Evolutionary conservation across 2,797 vertebrate species (phyloP).

Genomic region (Lutjanus argentimaculatus): DNA sequence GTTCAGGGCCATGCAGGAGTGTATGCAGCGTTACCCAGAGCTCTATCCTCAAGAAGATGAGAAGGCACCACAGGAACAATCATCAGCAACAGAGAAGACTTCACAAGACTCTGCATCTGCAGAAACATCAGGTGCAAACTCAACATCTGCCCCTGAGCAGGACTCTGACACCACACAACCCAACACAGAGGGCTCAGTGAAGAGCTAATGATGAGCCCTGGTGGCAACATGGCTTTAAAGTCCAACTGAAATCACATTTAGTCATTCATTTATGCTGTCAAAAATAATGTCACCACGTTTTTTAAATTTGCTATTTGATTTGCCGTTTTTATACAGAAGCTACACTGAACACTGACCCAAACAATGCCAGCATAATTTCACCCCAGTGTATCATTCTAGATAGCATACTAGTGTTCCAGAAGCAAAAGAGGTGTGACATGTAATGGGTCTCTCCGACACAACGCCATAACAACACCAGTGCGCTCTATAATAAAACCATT

Average conservation of each 20-base stretch:
- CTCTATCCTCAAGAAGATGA: conserved; percentile 92
- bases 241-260: conserved; percentile 9
- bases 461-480: too few relatives aligned
- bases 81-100: conserved; percentile 72
- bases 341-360: too few relatives aligned
- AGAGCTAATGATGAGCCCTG: conserved; percentile 55
- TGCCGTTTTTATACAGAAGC: too few relatives aligned
- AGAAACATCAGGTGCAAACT: conserved; percentile 25
- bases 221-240: neutral
- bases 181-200: conserved; percentile 62
- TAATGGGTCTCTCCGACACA: too few relatives aligned
- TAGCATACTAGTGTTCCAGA: too few relatives aligned
- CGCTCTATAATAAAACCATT: too few relatives aligned
- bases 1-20: conserved; percentile 94
- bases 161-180: conserved; percentile 53
- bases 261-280: neutral
- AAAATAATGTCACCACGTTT: neutral
- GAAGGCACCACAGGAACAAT: conserved; percentile 82
- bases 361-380: too few relatives aligned
- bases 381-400: too few relatives aligned
- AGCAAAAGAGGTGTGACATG: too few relatives aligned
- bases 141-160: conserved; percentile 37
- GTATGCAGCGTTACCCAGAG: conserved; percentile 95
- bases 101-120: conserved; percentile 56
- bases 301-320: too few relatives aligned